Evolutionary conservation across 2,113 vertebrate species (phyloP), one percentile per base, ranked within the genome.

Genomic region (Mesoclemmys tuberculata): DNA sequence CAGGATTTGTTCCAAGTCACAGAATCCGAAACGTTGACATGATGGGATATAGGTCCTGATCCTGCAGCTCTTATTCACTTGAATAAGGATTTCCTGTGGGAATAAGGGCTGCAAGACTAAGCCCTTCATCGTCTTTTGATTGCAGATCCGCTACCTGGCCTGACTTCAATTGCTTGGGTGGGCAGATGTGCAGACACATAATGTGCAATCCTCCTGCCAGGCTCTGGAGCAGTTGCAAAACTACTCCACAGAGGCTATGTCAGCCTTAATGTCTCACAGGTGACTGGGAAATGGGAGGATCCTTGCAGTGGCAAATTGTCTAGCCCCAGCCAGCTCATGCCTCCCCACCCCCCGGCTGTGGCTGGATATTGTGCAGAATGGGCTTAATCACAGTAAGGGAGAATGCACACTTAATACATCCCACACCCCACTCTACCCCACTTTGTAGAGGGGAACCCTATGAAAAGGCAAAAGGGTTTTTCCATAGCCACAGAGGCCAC

Each of bases 61-160:
- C n/a, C 13, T 46, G 26, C 22, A 77, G 74, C 74, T 22, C n/a
- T 68, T 71, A 27, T 77, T 77, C 38, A 46, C 5, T 77, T 77
- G 41, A 51, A 13, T 13, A 82, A 41, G 10, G 41, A 64, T 35
- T 68, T 64, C 5, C 24, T 5, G 1, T 0, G 1, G 10, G 12
- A 51, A 18, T 13, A 82, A n/a, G 19, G 35, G 51, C n/a, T 56
- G 52, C 16, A 88, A 41, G 61, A 10, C 56, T 68, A 41, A 88
- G 61, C 35, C 6, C 58, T 41, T 29, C 56, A 9, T 1, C 0
- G 22, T 87, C 3, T 84, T 31, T 38, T 55, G 27, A 0, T 0
- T 49, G 18, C 68, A 74, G 10, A 87, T 64, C 49, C 75, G 16
- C 71, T 84, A 7, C 41, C 64, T 54, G 44, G 46, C 48, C 80